Conservation (phyloP, 1,140 invertebrate genomes). For the Hydropsyche tenuis region DNA sequence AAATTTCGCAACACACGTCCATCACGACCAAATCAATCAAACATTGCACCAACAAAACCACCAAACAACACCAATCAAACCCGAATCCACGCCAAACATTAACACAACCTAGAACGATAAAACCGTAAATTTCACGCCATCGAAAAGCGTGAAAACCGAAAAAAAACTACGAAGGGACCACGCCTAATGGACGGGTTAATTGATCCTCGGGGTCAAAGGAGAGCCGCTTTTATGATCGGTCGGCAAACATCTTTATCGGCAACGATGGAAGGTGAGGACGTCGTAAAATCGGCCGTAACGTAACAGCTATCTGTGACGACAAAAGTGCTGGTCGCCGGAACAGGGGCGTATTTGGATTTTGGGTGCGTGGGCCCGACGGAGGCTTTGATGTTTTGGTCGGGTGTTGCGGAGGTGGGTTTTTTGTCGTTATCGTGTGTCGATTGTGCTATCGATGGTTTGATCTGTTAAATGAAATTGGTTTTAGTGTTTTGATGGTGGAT, state of each 20-base stretch:
- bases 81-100: too few relatives aligned
- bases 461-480: too few relatives aligned
- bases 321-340: neutral
- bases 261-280: constrained; percentile 9
- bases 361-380: too few relatives aligned
- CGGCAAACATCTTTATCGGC: constrained; percentile 40
- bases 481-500: too few relatives aligned
- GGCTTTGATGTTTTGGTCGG: too few relatives aligned
- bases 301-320: constrained; percentile 19
- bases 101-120: neutral
- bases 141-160: neutral
- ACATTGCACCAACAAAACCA: too few relatives aligned
- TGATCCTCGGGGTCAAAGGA: constrained; percentile 33
- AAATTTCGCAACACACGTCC: too few relatives aligned
- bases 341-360: neutral
- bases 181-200: constrained; percentile 43
- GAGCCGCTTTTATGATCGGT: constrained; percentile 18
- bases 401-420: too few relatives aligned
- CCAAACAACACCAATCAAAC: too few relatives aligned
- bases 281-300: constrained; percentile 41
- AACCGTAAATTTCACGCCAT: neutral
- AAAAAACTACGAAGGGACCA: neutral
- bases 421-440: too few relatives aligned
- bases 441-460: too few relatives aligned
- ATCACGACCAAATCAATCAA: too few relatives aligned